Base-by-base conservation (phyloP, 2,113 vertebrate species). In the Stictonetta naevosa region DNA sequence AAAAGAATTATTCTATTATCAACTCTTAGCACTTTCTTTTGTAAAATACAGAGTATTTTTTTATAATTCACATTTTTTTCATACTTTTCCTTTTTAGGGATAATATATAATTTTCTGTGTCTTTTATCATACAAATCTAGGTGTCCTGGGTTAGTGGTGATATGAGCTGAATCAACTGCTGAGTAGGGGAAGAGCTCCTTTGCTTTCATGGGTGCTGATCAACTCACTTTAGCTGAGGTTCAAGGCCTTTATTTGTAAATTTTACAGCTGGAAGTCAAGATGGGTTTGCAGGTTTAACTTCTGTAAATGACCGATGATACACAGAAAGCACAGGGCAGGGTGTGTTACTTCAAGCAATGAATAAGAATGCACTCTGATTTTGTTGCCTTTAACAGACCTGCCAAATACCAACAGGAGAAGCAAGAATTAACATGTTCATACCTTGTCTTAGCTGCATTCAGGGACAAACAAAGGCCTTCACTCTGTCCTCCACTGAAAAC, bases 371-470 rank as follows among this genome's bases (percentile, higher is more conserved):
- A 44, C 26, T 5, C 4, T 3, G 52, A 44, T 89, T 89, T 71
- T 38, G 20, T 81, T 91, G 69, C 48, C n/a, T 84, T 82, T 64
- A 28, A 38, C 62, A 60, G 42, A 55, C 74, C 56, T 90, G 93
- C 77, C 82, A 75, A 87, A 82, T n/a, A 58, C 33, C 40, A 40
- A 29, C 48, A 25, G 34, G 34, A 84, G 83, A 88, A 84, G 42
- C 89, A 92, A 89, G 94, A 92, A 89, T 81, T 89, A 66, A 91
- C 81, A 82, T 36, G 91, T 59, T 92, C 46, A 34, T 15, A 17
- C 23, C 29, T 78, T 2, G 1, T 50, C 1, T 84, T 79, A 83
- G n/a, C 36, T 86, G 50, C 40, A 17, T 79, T 62, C 29, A 72
- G 25, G 33, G 50, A 25, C 81, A 69, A 91, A 74, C 34, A 79